Evolutionary conservation across 2,113 vertebrate genomes (phyloP).

Genomic region (Physeter macrocephalus): DNA sequence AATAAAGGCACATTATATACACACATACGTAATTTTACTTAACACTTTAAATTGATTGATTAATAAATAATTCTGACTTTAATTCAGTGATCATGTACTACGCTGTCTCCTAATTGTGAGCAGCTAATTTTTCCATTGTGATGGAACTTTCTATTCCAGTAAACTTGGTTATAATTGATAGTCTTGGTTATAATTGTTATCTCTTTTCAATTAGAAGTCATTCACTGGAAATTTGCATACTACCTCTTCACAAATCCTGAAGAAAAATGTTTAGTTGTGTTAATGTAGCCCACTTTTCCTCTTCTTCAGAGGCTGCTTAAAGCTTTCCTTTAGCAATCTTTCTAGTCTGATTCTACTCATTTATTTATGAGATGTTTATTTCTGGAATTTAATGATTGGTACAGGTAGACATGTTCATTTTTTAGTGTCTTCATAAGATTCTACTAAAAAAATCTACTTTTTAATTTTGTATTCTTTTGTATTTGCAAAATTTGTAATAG

Average conservation of each 20-base stretch:
- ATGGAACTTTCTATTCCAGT: background rate
- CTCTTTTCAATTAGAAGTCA: background rate
- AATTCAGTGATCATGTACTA: background rate
- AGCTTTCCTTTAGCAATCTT: background rate
- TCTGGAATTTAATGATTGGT: background rate
- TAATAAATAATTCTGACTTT: background rate
- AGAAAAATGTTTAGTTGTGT: background rate
- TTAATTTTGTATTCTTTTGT: background rate
- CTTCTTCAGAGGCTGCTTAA: background rate
- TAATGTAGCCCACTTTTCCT: background rate
- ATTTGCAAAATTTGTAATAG: background rate
- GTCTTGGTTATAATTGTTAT: background rate
- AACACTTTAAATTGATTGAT: background rate
- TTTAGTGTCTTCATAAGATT: background rate
- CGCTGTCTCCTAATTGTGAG: background rate
- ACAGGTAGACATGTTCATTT: background rate
- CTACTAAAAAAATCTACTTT: background rate
- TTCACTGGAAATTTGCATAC: background rate
- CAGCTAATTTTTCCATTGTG: background rate
- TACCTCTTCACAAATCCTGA: background rate
- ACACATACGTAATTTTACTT: background rate
- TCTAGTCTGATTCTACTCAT: background rate
- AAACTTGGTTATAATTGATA: background rate
- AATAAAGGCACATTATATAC: background rate
- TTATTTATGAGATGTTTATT: background rate